A percentile compares a stretch with the other conserved stretches of the same genome.
These are phyloP conservation scores for Larimichthys polyactis DNA, from an alignment of 2,113 vertebrate species.

Conservation along the genomic window DNA sequence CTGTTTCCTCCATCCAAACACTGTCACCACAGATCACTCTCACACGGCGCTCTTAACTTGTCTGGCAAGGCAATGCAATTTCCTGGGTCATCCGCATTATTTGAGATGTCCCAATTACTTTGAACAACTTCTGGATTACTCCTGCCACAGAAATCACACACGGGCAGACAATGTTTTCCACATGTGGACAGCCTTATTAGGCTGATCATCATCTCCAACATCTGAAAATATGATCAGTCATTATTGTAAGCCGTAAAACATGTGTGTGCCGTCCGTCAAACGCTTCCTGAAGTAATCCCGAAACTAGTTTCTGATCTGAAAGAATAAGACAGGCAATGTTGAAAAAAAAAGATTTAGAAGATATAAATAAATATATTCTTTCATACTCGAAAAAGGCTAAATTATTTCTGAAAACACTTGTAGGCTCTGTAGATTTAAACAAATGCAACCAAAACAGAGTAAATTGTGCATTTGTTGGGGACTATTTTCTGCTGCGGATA, in stretches of 20 bases:
- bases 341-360: not conserved
- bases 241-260: conserved; percentile 9
- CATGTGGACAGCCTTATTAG: conserved; percentile 42
- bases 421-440: not conserved
- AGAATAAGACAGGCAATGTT: not conserved
- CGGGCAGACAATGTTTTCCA: conserved; percentile 52
- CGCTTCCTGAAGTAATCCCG: not conserved
- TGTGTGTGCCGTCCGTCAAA: not conserved
- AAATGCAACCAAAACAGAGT: not conserved
- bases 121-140: conserved; percentile 47
- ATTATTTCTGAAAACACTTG: not conserved
- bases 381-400: not conserved
- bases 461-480: not conserved
- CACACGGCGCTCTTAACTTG: conserved; percentile 21
- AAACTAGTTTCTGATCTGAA: not conserved
- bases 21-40: conserved; percentile 23
- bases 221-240: conserved; percentile 39
- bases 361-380: not conserved
- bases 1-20: conserved; percentile 57
- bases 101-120: conserved; percentile 39
- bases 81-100: conserved; percentile 46
- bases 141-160: conserved; percentile 26
- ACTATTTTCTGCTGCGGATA: not conserved
- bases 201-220: conserved; percentile 36
- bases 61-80: conserved; percentile 38